phyloP scores from a whole-genome alignment of 2,797 vertebrate genomes.

The Petrocephalus sullivani region DNA sequence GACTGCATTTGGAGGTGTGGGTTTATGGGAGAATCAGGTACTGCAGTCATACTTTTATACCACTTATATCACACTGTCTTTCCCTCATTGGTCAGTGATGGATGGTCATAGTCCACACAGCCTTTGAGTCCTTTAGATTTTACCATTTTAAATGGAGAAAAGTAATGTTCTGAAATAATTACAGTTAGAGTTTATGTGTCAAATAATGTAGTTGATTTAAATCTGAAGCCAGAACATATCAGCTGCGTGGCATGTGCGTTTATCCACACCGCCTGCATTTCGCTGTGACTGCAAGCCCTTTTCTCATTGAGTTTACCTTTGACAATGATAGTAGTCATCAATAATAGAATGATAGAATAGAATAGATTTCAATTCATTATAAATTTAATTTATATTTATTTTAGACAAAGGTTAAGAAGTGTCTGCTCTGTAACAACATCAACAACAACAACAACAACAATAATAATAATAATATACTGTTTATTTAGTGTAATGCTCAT shows the following conservation, averaged over 20 bases:
- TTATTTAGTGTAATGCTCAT: not conserved
- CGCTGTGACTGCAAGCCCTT: not conserved
- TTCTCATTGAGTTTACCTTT: not conserved
- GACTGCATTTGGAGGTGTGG: conserved; percentile 76
- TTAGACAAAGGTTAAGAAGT: not conserved
- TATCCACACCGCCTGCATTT: too few species aligned
- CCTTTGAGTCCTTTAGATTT: not conserved
- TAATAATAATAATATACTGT: not conserved
- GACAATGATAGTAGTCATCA: not conserved
- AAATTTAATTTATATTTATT: not conserved
- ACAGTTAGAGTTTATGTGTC: not conserved
- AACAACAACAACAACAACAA: not conserved
- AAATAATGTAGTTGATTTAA: conserved; percentile 47
- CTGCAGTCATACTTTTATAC: not conserved
- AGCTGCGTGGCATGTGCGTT: not conserved
- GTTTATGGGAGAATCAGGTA: conserved; percentile 82
- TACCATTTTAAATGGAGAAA: not conserved
- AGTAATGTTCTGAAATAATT: not conserved
- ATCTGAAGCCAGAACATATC: conserved; percentile 16
- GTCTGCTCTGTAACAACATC: not conserved
- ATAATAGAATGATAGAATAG: not conserved
- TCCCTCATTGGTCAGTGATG: not conserved
- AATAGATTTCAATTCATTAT: not conserved
- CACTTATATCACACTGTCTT: not conserved
- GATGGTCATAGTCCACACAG: not conserved